A percentile compares a stretch with the other conserved stretches of the same genome.
Conservation (phyloP, 2,797 vertebrate species). For the Notolabrus celidotus region DNA sequence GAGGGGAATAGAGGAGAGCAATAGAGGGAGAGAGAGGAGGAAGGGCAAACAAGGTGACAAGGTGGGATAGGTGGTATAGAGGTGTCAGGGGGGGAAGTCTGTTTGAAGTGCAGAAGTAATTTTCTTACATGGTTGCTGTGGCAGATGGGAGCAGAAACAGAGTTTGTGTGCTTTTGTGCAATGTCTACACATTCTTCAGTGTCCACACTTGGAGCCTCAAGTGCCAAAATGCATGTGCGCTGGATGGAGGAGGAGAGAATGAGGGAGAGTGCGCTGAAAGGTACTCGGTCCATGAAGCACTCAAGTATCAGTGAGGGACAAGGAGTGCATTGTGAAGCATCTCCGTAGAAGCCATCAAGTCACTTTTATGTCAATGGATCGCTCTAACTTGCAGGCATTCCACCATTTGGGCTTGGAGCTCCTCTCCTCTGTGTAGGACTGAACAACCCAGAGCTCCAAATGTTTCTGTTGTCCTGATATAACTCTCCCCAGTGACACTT, state of each 20-base stretch:
- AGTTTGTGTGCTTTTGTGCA: constrained; percentile 31
- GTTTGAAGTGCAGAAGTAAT: constrained; percentile 75
- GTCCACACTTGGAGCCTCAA: constrained; percentile 43
- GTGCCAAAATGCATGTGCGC: constrained; percentile 46
- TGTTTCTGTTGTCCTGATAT: constrained; percentile 25
- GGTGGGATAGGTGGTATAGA: constrained; percentile 43
- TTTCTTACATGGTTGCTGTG: constrained; percentile 58
- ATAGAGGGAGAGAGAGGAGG: constrained; percentile 31
- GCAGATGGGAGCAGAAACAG: constrained; percentile 47
- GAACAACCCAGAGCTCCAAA: constrained; percentile 23
- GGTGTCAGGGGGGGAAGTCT: constrained; percentile 49
- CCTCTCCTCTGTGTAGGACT: constrained; percentile 23
- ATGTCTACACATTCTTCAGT: constrained; percentile 48
- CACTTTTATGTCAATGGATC: constrained; percentile 64
- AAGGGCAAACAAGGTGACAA: constrained; percentile 61
- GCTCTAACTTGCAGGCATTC: constrained; percentile 52
- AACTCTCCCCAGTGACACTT: constrained; percentile 42
- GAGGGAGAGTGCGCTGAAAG: constrained; percentile 60
- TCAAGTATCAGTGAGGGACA: constrained; percentile 69
- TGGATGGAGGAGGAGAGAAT: constrained; percentile 31
- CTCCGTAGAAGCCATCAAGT: constrained; percentile 67
- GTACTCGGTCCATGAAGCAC: constrained; percentile 63
- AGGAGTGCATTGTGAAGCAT: constrained; percentile 63
- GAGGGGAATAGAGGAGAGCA: constrained; percentile 7
- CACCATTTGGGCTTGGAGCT: constrained; percentile 41